These are phyloP conservation scores for Rhinichthys klamathensis DNA, from an alignment of 2,113 vertebrate genomes.

Conservation along the genomic window DNA sequence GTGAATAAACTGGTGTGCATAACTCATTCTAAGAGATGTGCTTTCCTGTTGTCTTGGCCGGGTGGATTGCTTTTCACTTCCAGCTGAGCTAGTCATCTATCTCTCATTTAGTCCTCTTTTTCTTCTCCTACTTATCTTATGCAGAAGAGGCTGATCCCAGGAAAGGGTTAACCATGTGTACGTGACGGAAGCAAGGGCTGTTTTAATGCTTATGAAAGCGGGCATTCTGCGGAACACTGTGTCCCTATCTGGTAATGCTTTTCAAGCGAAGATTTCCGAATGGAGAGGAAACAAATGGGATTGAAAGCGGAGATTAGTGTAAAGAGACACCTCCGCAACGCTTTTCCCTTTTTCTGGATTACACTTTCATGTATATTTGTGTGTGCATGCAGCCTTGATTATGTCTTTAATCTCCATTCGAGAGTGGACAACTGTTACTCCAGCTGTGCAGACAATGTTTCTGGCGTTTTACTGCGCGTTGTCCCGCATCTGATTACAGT, in stretches of 20 bases:
- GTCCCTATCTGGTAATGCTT: constrained; percentile 57
- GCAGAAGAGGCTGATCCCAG: not conserved
- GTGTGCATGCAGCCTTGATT: constrained; percentile 18
- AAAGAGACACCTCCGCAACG: constrained; percentile 51
- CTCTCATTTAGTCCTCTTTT: constrained; percentile 1
- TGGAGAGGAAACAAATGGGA: constrained; percentile 42
- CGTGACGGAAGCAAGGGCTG: constrained; percentile 51
- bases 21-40: not conserved
- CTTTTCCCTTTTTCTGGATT: constrained; percentile 31
- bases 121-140: constrained; percentile 14
- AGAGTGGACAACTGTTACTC: constrained; percentile 39
- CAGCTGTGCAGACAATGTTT: constrained; percentile 48
- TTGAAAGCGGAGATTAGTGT: constrained; percentile 46
- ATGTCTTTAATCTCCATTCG: constrained; percentile 17
- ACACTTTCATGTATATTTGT: constrained; percentile 35
- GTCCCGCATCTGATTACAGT: constrained; percentile 20
- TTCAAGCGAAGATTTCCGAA: constrained; percentile 46
- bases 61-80: not conserved
- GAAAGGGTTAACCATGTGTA: constrained; percentile 63
- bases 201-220: constrained; percentile 63
- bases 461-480: constrained; percentile 28
- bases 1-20: constrained; percentile 13
- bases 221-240: constrained; percentile 56
- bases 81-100: not conserved
- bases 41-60: not conserved